A percentile compares a stretch with the other conserved stretches of the same genome.
Conservation (phyloP, 2,888 invertebrate species). For the Synanthedon myopaeformis region DNA sequence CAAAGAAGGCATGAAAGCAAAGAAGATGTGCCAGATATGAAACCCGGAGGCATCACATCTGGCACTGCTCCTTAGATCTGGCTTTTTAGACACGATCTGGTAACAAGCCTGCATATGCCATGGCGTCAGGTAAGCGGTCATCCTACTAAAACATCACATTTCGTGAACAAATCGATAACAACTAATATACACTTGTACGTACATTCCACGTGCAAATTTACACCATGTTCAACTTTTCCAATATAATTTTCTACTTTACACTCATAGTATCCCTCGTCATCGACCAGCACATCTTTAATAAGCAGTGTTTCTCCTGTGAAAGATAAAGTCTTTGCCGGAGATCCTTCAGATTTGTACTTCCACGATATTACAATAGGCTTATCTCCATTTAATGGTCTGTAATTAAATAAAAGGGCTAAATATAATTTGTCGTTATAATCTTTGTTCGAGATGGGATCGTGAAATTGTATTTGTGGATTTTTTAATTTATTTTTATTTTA, state of each 20-base stretch:
- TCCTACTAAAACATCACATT: not conserved
- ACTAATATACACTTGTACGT: not conserved
- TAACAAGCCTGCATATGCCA: too few relatives aligned
- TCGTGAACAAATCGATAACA: too few relatives aligned
- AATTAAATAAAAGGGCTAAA: not conserved
- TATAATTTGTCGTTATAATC: too few relatives aligned
- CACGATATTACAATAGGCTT: not conserved
- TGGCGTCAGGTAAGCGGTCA: too few relatives aligned
- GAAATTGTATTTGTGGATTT: too few relatives aligned
- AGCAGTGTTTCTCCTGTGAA: not conserved
- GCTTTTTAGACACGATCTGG: too few relatives aligned
- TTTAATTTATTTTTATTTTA: too few relatives aligned
- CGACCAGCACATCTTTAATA: not conserved
- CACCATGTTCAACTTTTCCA: not conserved
- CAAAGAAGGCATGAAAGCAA: too few relatives aligned
- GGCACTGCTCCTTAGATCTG: too few relatives aligned
- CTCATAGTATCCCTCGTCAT: conserved; percentile 2
- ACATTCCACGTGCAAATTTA: conserved; percentile 3
- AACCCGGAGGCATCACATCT: too few relatives aligned
- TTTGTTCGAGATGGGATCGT: too few relatives aligned
- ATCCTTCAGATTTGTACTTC: not conserved
- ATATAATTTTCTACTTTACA: conserved; percentile 4
- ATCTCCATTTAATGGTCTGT: not conserved
- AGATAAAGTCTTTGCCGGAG: not conserved
- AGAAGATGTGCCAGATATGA: too few relatives aligned